Evolutionary conservation across 2,113 vertebrate species (phyloP).

Genomic region (Corythoichthys haematopterus): DNA sequence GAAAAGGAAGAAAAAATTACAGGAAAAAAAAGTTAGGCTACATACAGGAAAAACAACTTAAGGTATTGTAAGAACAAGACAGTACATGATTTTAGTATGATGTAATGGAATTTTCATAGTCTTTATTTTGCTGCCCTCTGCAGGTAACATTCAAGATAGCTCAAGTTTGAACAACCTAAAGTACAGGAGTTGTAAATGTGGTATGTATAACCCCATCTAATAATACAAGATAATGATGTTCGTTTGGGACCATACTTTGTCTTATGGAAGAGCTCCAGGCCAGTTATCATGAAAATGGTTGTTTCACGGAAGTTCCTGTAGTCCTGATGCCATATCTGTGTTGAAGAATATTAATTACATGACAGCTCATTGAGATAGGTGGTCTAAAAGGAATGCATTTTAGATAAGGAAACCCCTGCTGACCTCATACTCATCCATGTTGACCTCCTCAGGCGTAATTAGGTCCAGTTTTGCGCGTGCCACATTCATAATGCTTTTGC

Average conservation of each 20-base stretch:
- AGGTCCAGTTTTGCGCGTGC: slow-evolving; percentile 93
- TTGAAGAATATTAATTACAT: slow-evolving; percentile 3
- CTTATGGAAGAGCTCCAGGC: slow-evolving; percentile 91
- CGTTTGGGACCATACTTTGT: slow-evolving; percentile 70
- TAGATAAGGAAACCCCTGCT: slow-evolving; percentile 36
- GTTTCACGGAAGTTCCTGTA: slow-evolving; percentile 91
- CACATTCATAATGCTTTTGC: slow-evolving; percentile 94
- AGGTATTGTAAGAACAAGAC: background rate
- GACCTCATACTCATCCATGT: slow-evolving; percentile 94
- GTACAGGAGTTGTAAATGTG: background rate
- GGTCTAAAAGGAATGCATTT: background rate
- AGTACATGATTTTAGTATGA: background rate
- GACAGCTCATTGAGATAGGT: background rate
- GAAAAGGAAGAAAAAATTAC: slow-evolving; percentile 40
- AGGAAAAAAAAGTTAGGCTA: background rate
- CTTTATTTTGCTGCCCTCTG: slow-evolving; percentile 54
- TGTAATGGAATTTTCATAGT: background rate
- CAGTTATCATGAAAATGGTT: slow-evolving; percentile 88
- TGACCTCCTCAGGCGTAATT: slow-evolving; percentile 93
- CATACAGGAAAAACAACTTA: background rate
- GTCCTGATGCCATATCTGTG: slow-evolving; percentile 91
- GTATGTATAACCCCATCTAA: background rate
- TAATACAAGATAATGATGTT: background rate
- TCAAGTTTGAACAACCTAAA: background rate
- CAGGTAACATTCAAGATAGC: slow-evolving; percentile 22